Base-by-base conservation (phyloP, 2,797 vertebrate genomes). In the Lacerta agilis region DNA sequence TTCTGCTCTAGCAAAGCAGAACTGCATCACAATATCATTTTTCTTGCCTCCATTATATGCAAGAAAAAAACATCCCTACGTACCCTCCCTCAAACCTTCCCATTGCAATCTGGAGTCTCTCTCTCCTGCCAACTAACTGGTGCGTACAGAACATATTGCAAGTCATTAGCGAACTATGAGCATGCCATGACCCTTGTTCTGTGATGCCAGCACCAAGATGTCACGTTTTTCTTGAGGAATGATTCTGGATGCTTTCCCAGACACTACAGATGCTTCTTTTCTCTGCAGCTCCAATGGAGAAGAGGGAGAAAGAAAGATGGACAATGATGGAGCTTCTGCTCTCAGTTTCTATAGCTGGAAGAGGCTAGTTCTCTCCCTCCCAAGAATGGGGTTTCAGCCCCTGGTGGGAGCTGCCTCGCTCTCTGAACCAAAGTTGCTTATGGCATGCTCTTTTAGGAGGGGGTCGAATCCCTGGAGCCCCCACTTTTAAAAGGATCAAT, bases 171-270 rank as follows among this genome's bases (percentile, higher is more conserved):
- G 25, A 71, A 79, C 41, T 5, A 2, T 2, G 20, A 69, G 66
- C 55, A n/a, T 23, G 41, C 84, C 10, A 18, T 29, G 77, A 58
- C 15, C 85, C 64, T 33, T 71, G 29, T 36, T 69, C n/a, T 1
- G n/a, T 55, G 85, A 36, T 18, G n/a, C 41, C 75, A 18, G 43
- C 64, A 38, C 66, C 17, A 33, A 79, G 64, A 49, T 49, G 85
- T 69, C 85, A 79, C 33, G 5, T 86, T 86, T 82, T 79, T 69
- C 85, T 58, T 38, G 55, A 58, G 66, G 41, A 86, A 79, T 38
- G 3, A 29, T 79, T 45, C 77, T 79, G 77, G 85, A 41, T 79
- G 66, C 5, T 27, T 86, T 86, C 76, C 85, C 85, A 86, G 85
- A 71, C 27, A 38, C 13, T 33, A 17, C 85, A 86, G 85, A 64